These are phyloP conservation scores for Neopelma chrysocephalum DNA, from an alignment of 2,797 vertebrate genomes.

Conservation along the genomic window DNA sequence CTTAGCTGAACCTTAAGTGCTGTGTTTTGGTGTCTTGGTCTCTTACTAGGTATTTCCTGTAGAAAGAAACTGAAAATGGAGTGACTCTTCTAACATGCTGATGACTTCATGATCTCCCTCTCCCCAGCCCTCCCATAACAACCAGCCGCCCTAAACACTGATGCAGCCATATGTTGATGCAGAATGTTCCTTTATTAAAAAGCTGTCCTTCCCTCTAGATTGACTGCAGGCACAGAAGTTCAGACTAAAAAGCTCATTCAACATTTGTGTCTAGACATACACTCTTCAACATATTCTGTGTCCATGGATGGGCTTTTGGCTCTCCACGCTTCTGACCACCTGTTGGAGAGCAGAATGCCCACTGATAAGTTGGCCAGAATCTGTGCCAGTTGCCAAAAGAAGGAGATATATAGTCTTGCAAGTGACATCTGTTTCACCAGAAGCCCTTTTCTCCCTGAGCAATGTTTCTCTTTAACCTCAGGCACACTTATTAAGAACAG, in stretches of 20 bases:
- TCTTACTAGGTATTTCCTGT: background rate
- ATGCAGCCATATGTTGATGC: constrained; percentile 14
- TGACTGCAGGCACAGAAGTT: background rate
- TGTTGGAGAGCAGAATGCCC: constrained; percentile 41
- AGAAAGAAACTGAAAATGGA: background rate
- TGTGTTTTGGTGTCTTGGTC: background rate
- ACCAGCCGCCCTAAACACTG: background rate
- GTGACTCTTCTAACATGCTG: background rate
- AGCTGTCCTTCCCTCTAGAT: background rate
- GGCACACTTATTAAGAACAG: background rate
- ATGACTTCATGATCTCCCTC: background rate
- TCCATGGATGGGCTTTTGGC: constrained; percentile 5
- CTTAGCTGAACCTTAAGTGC: background rate
- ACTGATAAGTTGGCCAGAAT: constrained; percentile 18
- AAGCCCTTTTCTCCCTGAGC: constrained; percentile 10
- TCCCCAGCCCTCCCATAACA: background rate
- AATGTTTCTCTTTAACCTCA: constrained; percentile 1
- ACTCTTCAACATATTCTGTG: background rate
- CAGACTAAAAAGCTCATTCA: background rate
- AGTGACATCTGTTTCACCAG: constrained; percentile 33
- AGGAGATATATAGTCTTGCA: constrained; percentile 3
- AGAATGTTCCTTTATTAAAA: constrained; percentile 40
- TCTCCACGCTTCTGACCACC: constrained; percentile 23
- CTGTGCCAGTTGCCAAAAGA: constrained; percentile 22
- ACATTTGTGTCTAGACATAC: background rate